Base-by-base conservation (phyloP, 2,888 invertebrate species). In the Phengaris alcon region DNA sequence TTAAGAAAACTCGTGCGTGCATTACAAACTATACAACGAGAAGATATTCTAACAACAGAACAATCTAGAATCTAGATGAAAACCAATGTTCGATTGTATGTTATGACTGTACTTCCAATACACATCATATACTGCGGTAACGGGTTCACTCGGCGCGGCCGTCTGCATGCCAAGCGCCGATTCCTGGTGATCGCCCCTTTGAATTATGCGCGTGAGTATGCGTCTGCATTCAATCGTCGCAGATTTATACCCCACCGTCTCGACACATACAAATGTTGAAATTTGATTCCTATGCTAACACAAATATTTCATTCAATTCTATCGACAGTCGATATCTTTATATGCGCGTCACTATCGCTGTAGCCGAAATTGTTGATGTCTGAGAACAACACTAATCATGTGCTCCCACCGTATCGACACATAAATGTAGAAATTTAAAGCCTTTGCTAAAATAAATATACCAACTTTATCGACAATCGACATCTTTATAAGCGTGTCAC, bases 121-220 rank as follows among this genome's bases (percentile, higher is more conserved):
- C 88, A 88, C 87, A 88, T 90, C 88, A 88, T 87, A 86, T 89
- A 64, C 84, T 86, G 85, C 86, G 82, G 83, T 92, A 92, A 92
- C 91, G 91, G 92, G 91, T 88, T 90, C 90, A 90, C 90, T 35
- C 86, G 88, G 88, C 85, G 83, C 83, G 81, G 80, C 82, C 85
- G 92, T 91, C 92, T 92, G 92, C 91, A 91, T 93, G 90, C 88
- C 88, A 92, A 92, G 82, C 85, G 86, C 81, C 86, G 86, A 88
- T 90, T 90, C 90, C 89, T 90, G 90, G 91, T 91, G 90, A 90
- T 90, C 90, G 91, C 88, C 88, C 89, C 87, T 88, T 90, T 90
- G 90, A 91, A 91, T 90, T 92, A 93, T 93, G 91, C 91, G 90
- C 88, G 85, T 83, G 86, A 84, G 88, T 90, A 90, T 89, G 87